Conservation (phyloP, 1,140 invertebrate species). For the Saxidomus purpurata region DNA sequence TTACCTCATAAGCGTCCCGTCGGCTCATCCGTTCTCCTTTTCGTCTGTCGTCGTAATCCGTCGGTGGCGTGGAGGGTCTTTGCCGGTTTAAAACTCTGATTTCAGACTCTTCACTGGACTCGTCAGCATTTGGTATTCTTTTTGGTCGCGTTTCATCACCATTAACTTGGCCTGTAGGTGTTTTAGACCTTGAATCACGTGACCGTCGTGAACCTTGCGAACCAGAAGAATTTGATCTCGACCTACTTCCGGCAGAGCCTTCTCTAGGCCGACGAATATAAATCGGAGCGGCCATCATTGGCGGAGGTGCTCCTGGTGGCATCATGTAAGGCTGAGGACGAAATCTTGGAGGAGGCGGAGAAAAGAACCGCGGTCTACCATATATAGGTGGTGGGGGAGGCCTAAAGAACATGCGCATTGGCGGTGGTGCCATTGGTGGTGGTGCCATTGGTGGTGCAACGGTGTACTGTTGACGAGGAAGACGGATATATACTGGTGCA, state of each 20-base stretch:
- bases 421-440: slow-evolving; percentile 6
- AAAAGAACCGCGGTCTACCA: slow-evolving; percentile 76
- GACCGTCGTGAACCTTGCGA: slow-evolving; percentile 35
- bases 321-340: slow-evolving; percentile 65
- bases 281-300: slow-evolving; percentile 68
- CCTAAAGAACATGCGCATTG: not conserved
- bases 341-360: slow-evolving; percentile 71
- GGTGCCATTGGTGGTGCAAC: not conserved
- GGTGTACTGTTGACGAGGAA: not conserved
- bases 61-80: slow-evolving; percentile 79
- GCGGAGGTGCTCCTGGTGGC: slow-evolving; percentile 65
- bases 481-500: slow-evolving; percentile 44
- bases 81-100: slow-evolving; percentile 51
- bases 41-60: slow-evolving; percentile 76
- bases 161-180: slow-evolving; percentile 38
- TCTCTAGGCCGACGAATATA: slow-evolving; percentile 65
- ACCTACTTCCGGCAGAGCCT: slow-evolving; percentile 65
- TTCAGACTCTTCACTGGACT: slow-evolving; percentile 71
- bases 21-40: slow-evolving; percentile 75
- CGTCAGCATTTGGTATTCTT: slow-evolving; percentile 64
- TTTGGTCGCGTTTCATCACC: slow-evolving; percentile 68
- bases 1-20: slow-evolving; percentile 76
- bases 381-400: slow-evolving; percentile 63
- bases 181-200: slow-evolving; percentile 64
- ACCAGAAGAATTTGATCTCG: slow-evolving; percentile 68